Percentiles rank a stretch among this genome's conserved stretches.
These are phyloP conservation scores for Enteromius treurensis DNA, from an alignment of 2,797 vertebrate genomes.

Conservation along the genomic window DNA sequence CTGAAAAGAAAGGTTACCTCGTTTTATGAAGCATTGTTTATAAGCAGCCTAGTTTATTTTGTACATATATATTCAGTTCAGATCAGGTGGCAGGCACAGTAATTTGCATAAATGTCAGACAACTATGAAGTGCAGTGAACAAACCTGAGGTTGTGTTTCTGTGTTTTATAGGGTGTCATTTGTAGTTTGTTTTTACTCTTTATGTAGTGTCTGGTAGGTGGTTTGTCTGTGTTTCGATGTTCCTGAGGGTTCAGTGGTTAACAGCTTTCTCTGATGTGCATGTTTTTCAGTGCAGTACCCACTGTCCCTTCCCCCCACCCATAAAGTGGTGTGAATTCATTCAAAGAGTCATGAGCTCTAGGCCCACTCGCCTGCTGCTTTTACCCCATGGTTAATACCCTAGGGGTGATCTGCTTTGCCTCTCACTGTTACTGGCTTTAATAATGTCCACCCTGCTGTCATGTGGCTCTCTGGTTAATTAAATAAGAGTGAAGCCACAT, in stretches of 20 bases:
- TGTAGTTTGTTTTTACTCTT: slow-evolving; percentile 17
- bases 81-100: background rate
- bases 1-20: slow-evolving; percentile 14
- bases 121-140: background rate
- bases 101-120: background rate
- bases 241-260: slow-evolving; percentile 36
- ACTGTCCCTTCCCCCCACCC: slow-evolving; percentile 68
- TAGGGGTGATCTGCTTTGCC: slow-evolving; percentile 37
- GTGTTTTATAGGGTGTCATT: background rate
- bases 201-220: slow-evolving; percentile 19
- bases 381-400: slow-evolving; percentile 30
- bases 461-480: slow-evolving; percentile 22
- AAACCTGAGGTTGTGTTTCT: background rate
- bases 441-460: slow-evolving; percentile 36
- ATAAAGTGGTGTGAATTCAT: slow-evolving; percentile 28
- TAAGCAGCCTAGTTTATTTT: slow-evolving; percentile 22
- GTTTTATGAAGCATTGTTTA: slow-evolving; percentile 20
- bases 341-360: slow-evolving; percentile 29
- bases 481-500: slow-evolving; percentile 26
- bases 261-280: slow-evolving; percentile 27
- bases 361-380: slow-evolving; percentile 7
- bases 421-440: slow-evolving; percentile 23
- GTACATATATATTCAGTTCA: background rate
- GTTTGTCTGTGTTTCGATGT: slow-evolving; percentile 10
- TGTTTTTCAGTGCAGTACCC: slow-evolving; percentile 28